A percentile compares a stretch with the other conserved stretches of the same genome.
These are phyloP conservation scores for Chondrilla cf. caribensis DNA, from an alignment of 37 sponge, comb jelly and placozoan species.

Conservation along the genomic window DNA sequence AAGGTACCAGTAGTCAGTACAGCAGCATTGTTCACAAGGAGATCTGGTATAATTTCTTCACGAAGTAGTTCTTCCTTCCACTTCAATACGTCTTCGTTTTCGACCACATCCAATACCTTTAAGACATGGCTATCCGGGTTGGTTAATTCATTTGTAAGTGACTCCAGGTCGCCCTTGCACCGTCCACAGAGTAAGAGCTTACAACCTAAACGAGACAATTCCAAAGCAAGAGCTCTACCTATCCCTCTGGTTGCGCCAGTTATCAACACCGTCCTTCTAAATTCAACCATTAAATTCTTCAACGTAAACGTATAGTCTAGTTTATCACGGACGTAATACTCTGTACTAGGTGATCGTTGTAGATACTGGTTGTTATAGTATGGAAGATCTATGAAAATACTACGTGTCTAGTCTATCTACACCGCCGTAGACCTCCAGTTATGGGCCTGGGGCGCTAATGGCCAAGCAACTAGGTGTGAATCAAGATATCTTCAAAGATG, in stretches of 20 bases:
- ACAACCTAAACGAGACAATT: not conserved
- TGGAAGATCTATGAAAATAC: too few species aligned
- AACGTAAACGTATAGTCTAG: too few species aligned
- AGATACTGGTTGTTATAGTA: too few species aligned
- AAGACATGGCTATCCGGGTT: not conserved
- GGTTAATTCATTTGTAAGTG: not conserved
- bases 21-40: constrained; percentile 31
- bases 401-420: too few species aligned
- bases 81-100: not conserved
- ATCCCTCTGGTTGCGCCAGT: constrained; percentile 29
- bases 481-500: constrained; percentile 49
- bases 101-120: not conserved
- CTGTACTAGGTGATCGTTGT: too few species aligned
- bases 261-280: not conserved
- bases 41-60: constrained; percentile 4
- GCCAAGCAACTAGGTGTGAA: not conserved
- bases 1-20: not conserved
- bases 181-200: constrained; percentile 23
- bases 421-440: too few species aligned
- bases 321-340: too few species aligned
- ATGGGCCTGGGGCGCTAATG: too few species aligned
- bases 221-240: constrained; percentile 20
- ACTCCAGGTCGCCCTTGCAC: not conserved
- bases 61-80: not conserved
- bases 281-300: too few species aligned